A percentile compares a stretch with the other conserved stretches of the same genome.
phyloP scores from a whole-genome alignment of 2,113 vertebrate genomes.

The Anolis sagrei region DNA sequence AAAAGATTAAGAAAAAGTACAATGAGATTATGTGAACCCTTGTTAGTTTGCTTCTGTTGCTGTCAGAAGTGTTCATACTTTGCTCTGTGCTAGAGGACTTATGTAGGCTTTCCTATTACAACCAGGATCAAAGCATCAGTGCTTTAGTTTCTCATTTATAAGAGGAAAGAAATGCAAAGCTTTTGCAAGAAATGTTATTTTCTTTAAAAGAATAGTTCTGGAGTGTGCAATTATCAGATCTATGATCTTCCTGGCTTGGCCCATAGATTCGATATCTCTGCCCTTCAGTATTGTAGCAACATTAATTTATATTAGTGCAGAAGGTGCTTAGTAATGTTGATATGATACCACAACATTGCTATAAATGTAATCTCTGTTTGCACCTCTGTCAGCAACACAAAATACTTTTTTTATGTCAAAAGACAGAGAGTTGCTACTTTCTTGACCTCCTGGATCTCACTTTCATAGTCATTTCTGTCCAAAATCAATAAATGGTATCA shows the following conservation, averaged over 20 bases:
- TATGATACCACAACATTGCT: neutral
- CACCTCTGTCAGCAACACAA: slow-evolving; percentile 28
- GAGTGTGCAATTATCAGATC: neutral
- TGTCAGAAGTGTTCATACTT: neutral
- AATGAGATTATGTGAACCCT: slow-evolving; percentile 4
- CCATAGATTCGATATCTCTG: neutral
- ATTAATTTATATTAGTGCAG: neutral
- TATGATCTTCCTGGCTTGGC: neutral
- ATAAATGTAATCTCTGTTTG: neutral
- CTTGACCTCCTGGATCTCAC: neutral
- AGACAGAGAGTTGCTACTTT: neutral
- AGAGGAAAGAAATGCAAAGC: slow-evolving; percentile 22
- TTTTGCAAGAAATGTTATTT: neutral
- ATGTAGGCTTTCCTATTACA: slow-evolving; percentile 3
- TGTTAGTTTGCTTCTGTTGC: slow-evolving; percentile 18
- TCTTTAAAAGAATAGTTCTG: neutral
- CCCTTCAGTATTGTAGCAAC: neutral
- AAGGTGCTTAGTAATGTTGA: neutral
- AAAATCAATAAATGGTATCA: neutral
- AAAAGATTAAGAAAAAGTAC: slow-evolving; percentile 38
- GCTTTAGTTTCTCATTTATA: slow-evolving; percentile 24
- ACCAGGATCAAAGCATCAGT: slow-evolving; percentile 13
- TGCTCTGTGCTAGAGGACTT: slow-evolving; percentile 41
- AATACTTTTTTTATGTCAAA: neutral
- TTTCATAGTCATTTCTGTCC: neutral